Conservation (phyloP, 2,888 invertebrate species). For the Micoletzkya japonica region DNA sequence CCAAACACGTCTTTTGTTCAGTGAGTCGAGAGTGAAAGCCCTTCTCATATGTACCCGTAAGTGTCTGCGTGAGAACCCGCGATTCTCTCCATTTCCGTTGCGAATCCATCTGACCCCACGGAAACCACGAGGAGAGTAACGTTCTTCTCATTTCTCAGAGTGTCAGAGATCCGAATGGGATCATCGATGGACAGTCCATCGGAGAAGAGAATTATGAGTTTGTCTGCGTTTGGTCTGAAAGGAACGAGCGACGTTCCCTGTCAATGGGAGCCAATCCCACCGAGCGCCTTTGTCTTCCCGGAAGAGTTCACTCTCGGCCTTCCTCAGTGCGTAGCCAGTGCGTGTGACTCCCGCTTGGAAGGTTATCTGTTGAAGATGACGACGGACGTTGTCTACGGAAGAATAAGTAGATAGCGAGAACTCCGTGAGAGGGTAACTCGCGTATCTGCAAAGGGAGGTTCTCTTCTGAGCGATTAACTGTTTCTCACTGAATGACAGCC, state of each 20-base stretch:
- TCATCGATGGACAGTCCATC: constrained; percentile 61
- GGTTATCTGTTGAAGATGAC: constrained; percentile 28
- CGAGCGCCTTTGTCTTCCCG: constrained; percentile 27
- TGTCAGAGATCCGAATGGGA: constrained; percentile 49
- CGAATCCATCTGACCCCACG: constrained; percentile 54
- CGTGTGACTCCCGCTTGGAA: constrained; percentile 39
- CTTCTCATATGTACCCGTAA: constrained; percentile 46
- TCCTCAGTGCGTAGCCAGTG: constrained; percentile 38
- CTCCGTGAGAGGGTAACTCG: constrained; percentile 27
- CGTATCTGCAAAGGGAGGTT: constrained; percentile 28
- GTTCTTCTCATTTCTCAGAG: constrained; percentile 41
- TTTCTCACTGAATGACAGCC: constrained; percentile 57
- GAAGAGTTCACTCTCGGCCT: constrained; percentile 42
- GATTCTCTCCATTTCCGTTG: constrained; percentile 55
- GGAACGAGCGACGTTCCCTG: neutral
- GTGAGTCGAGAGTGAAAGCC: neutral
- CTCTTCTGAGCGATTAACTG: neutral
- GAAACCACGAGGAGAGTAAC: constrained; percentile 59
- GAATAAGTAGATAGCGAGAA: constrained; percentile 28
- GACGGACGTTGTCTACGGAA: constrained; percentile 10
- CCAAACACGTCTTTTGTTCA: neutral
- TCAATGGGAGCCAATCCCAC: neutral
- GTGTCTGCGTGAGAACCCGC: constrained; percentile 56
- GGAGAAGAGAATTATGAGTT: constrained; percentile 58
- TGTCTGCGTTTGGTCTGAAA: constrained; percentile 37